Base-by-base conservation (phyloP, 2,797 vertebrate genomes). In the Siniperca scherzeri region DNA sequence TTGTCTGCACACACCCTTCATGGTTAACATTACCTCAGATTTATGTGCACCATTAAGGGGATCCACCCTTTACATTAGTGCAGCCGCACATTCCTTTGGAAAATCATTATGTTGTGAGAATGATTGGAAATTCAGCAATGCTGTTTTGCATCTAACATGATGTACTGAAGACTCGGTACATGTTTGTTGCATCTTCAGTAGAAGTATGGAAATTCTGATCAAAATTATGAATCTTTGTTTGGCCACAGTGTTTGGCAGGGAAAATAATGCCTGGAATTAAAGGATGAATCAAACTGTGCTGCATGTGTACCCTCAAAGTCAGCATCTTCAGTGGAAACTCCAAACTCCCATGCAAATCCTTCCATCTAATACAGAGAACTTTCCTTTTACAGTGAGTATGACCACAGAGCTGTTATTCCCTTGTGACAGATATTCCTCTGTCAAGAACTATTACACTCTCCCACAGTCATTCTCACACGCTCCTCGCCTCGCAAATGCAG, bases 341-440 rank as follows among this genome's bases (percentile, higher is more conserved):
- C 74, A 61, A 52, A 83, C 76, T 82, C 68, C 78, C 48, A 6
- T 73, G 80, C 82, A 89, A 90, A 88, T 87, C 84, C 78, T 89
- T 82, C 84, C 77, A 86, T 90, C 84, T 61, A 81, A 85, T 4
- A 66, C 78, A 40, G 81, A 78, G 36, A 86, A 93, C 89, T 91
- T 93, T 93, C 91, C 90, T 83, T 75, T 81, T n/a, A 53, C 87
- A 76, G 68, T 42, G 81, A 74, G 72, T 86, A 76, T 65, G 84
- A 93, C 92, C 92, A 75, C 89, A 91, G 79, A 82, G 81, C 75
- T 59, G 74, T 67, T 77, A 80, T 79, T 90, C 87, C 89, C 88
- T 70, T 22, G 77, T 88, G 90, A 92, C 88, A 88, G 93, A 94
- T 92, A 89, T 77, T 89, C 83, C 84, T 83, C 90, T 87, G 91